These are phyloP conservation scores for Neolamprologus modestus DNA, from an alignment of 2,113 vertebrate species.

Conservation along the genomic window DNA sequence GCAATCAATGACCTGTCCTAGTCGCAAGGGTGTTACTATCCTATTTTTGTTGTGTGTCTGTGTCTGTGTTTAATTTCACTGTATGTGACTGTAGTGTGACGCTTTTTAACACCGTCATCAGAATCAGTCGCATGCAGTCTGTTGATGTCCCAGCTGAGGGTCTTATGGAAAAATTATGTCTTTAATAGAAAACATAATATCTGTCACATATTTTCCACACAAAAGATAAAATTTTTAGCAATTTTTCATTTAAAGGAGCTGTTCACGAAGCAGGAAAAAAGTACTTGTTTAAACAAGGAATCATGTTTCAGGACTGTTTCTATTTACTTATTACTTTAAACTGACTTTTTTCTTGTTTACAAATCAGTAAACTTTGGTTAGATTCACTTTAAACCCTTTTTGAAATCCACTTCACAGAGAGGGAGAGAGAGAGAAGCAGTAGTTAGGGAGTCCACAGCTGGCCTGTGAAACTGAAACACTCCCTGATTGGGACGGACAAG, in stretches of 20 bases:
- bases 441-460: constrained; percentile 12
- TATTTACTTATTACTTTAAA: not conserved
- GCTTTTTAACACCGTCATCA: not conserved
- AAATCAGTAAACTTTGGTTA: not conserved
- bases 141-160: not conserved
- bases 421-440: not conserved
- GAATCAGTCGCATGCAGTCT: not conserved
- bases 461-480: constrained; percentile 11
- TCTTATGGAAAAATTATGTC: not conserved
- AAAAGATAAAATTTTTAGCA: not conserved
- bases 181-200: not conserved
- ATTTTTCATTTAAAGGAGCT: not conserved
- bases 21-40: not conserved
- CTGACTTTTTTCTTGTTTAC: not conserved
- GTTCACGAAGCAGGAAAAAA: not conserved
- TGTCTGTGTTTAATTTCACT: not conserved
- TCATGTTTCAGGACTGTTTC: not conserved
- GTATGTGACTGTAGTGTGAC: not conserved
- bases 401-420: not conserved
- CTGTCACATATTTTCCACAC: not conserved
- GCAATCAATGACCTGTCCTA: not conserved
- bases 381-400: not conserved
- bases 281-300: not conserved
- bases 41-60: not conserved
- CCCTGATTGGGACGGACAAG: constrained; percentile 18